phyloP scores from a whole-genome alignment of 2,113 vertebrate species.

The cat (Felis catus) region DNA sequence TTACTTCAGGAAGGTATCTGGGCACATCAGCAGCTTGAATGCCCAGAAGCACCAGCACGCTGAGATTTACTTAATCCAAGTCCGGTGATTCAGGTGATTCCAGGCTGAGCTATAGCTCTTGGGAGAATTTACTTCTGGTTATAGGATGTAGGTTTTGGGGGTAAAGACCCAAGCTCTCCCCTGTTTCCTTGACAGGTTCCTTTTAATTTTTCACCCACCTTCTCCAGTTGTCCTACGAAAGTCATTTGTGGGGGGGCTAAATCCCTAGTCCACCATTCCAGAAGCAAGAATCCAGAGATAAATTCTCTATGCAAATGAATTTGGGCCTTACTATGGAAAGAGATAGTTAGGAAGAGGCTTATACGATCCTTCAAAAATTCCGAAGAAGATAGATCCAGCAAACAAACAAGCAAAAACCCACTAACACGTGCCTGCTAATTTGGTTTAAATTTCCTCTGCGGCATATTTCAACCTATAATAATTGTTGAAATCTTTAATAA shows the following conservation, averaged over 20 bases:
- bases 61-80: background rate
- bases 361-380: slow-evolving; percentile 9
- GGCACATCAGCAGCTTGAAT: background rate
- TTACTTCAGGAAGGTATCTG: slow-evolving; percentile 5
- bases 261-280: background rate
- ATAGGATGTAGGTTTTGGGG: background rate
- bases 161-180: background rate
- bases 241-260: background rate
- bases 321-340: background rate
- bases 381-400: background rate
- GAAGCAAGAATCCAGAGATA: background rate
- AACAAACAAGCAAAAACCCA: background rate
- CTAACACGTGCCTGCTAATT: background rate
- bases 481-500: slow-evolving; percentile 42
- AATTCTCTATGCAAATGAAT: background rate
- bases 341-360: background rate
- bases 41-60: background rate
- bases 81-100: slow-evolving; percentile 12
- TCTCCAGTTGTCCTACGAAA: background rate
- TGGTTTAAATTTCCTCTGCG: slow-evolving; percentile 23
- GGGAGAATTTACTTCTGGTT: background rate
- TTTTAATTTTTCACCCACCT: background rate
- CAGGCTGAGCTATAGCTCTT: background rate
- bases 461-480: slow-evolving; percentile 8
- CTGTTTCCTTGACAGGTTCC: background rate